phyloP scores from a whole-genome alignment of 2,888 invertebrate genomes.

The Tipula helvola region DNA sequence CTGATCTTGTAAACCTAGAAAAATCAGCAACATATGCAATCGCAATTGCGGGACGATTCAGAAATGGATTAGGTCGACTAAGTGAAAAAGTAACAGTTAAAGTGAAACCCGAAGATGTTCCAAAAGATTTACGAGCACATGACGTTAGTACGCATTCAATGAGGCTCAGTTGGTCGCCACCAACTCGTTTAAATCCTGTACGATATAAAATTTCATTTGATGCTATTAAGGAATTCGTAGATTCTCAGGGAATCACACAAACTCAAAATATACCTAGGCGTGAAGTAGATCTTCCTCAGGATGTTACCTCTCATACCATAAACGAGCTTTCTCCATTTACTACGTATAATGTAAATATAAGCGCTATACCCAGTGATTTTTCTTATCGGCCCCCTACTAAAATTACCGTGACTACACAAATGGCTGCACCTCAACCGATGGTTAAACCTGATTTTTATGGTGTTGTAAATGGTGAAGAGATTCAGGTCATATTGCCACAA shows the following conservation, averaged over 20 bases:
- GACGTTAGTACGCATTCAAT: constrained; percentile 89
- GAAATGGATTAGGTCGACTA: constrained; percentile 67
- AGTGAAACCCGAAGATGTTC: constrained; percentile 88
- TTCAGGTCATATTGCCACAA: constrained; percentile 84
- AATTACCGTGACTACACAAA: constrained; percentile 88
- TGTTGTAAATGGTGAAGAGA: constrained; percentile 73
- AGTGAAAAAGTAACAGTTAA: constrained; percentile 83
- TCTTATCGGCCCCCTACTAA: constrained; percentile 81
- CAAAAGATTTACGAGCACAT: constrained; percentile 73
- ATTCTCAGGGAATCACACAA: constrained; percentile 86
- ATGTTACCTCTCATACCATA: constrained; percentile 60
- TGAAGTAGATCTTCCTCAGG: constrained; percentile 59
- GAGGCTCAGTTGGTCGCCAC: constrained; percentile 83
- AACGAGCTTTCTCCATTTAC: constrained; percentile 87
- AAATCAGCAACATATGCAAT: constrained; percentile 85
- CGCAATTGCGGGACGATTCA: constrained; percentile 75
- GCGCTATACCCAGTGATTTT: constrained; percentile 73
- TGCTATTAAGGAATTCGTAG: constrained; percentile 86
- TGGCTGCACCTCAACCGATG: constrained; percentile 94
- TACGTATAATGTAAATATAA: constrained; percentile 87
- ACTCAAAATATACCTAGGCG: constrained; percentile 65
- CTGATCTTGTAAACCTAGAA: constrained; percentile 78
- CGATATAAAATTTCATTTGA: constrained; percentile 85
- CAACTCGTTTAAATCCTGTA: constrained; percentile 75
- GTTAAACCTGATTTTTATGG: constrained; percentile 90